Evolutionary conservation across 2,797 vertebrate genomes (phyloP), one percentile per base, ranked within the genome.

Genomic region (Anableps anableps): DNA sequence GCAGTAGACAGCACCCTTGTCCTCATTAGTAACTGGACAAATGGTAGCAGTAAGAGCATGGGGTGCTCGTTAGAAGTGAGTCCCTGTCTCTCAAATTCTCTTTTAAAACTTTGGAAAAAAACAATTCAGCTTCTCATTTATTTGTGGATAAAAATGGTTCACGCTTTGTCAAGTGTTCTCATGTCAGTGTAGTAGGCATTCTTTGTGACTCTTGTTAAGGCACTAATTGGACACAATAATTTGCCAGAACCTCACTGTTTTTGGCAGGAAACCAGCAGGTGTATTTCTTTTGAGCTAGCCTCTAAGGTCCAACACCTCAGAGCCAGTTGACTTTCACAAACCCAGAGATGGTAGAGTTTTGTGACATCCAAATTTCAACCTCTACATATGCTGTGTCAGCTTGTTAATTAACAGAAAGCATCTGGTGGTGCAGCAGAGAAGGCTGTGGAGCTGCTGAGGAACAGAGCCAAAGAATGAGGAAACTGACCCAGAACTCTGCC

Each of bases 371-470:
- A 47, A 75, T 55, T 41, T 77, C 36, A 38, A 60, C 75, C 45
- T 7, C 60, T 50, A 48, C 41, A 74, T 74, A 58, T 77, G 75
- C 14, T 31, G 51, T 80, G 75, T 80, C 58, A 55, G 75, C 78
- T 75, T 71, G 75, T 80, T 80, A 84, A 84, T 84, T 84, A 84
- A 70, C 62, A 74, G 74, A 38, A 77, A 77, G 79, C 71, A 80
- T 77, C 78, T 84, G 78, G 31, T 34, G 58, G 47, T 70, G 70
- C 36, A 68, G 74, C n/a, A 21, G 43, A 50, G 58, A 74, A 34
- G 66, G 66, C 17, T 55, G 48, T 21, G 4, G 55, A 55, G 68
- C 38, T 64, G 45, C 68, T 55, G 38, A 74, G 50, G 48, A 23
- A 55, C 9, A 81, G 21, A 76, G 70, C 74, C 58, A 73, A 51